Evolutionary conservation across 2,888 invertebrate species (phyloP).

Genomic region (Ochropacha duplaris): DNA sequence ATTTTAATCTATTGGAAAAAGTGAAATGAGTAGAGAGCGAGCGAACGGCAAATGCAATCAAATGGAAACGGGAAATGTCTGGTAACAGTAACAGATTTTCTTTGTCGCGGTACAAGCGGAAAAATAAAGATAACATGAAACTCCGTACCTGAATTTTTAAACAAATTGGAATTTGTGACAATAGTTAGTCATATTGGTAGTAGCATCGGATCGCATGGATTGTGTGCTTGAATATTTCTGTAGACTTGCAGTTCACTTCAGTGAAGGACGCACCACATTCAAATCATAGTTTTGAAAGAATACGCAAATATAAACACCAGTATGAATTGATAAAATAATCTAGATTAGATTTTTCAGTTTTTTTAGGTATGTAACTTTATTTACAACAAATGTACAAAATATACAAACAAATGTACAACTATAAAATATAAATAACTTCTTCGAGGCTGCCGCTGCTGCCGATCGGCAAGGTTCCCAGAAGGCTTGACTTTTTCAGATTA

Average conservation of each 20-base stretch:
- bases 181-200: neutral
- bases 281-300: no score
- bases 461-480: no score
- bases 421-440: no score
- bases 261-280: no score
- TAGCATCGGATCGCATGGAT: neutral
- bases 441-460: no score
- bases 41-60: conserved; percentile 48
- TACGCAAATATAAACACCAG: no score
- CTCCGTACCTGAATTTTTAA: conserved; percentile 1
- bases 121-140: conserved; percentile 8
- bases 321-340: no score
- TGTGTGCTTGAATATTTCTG: neutral
- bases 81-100: conserved; percentile 42
- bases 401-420: no score
- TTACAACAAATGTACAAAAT: no score
- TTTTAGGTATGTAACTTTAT: no score
- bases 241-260: neutral
- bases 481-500: no score
- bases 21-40: conserved; percentile 3
- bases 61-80: conserved; percentile 52
- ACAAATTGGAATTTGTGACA: neutral
- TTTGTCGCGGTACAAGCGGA: conserved; percentile 21
- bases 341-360: no score
- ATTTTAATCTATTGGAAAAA: neutral